These are phyloP conservation scores for Artemia sinica DNA, from an alignment of 2,888 invertebrate genomes.

Conservation along the genomic window DNA sequence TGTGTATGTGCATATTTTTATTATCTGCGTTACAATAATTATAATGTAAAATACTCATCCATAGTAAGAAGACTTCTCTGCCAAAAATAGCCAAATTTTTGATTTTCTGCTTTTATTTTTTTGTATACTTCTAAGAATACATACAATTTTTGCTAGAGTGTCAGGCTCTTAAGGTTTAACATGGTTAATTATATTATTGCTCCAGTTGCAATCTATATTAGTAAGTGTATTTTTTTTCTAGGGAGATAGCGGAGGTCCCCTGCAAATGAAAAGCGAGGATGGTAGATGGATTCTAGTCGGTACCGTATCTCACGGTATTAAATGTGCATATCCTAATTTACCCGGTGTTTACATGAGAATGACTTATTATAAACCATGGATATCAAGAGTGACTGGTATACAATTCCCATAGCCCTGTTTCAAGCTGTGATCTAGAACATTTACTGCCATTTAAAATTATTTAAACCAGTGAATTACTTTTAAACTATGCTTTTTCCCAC, in stretches of 20 bases:
- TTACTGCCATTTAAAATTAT: too few species aligned
- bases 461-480: too few species aligned
- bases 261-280: slow-evolving; percentile 62
- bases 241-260: slow-evolving; percentile 84
- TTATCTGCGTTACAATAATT: too few species aligned
- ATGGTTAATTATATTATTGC: neutral
- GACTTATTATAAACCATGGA: slow-evolving; percentile 76
- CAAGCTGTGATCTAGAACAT: too few species aligned
- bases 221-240: slow-evolving; percentile 32
- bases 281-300: slow-evolving; percentile 74
- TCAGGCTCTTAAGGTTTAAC: slow-evolving; percentile 12
- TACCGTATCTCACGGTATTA: slow-evolving; percentile 85
- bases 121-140: neutral
- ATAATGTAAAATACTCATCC: too few species aligned
- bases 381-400: slow-evolving; percentile 65
- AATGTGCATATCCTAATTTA: slow-evolving; percentile 75
- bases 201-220: neutral
- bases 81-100: neutral
- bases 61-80: too few species aligned
- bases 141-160: neutral
- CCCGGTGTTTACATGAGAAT: slow-evolving; percentile 89
- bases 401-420: too few species aligned
- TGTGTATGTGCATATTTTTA: too few species aligned
- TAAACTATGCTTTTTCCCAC: too few species aligned
- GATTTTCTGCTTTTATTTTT: neutral